Percentiles rank a stretch among this genome's conserved stretches.
phyloP scores from a whole-genome alignment of 2,113 vertebrate genomes.

The Heloderma charlesbogerti region DNA sequence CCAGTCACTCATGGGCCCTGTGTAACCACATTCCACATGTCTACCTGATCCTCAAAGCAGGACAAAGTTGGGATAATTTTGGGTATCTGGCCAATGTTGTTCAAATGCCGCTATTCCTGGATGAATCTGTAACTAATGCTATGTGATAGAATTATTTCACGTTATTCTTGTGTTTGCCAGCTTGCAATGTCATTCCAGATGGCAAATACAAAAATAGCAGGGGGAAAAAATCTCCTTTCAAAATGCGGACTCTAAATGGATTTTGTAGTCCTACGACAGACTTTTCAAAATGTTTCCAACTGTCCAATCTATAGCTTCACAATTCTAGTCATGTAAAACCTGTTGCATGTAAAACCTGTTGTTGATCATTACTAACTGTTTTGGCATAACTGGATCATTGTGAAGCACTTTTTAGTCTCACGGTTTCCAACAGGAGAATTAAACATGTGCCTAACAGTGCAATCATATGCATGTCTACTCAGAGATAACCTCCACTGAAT shows the following conservation, averaged over 20 bases:
- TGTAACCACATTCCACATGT: background rate
- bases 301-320: background rate
- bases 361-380: background rate
- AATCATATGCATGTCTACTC: background rate
- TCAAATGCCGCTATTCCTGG: conserved; percentile 57
- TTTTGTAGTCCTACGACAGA: conserved; percentile 54
- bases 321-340: conserved; percentile 42
- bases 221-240: conserved; percentile 51
- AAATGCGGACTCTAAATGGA: conserved; percentile 59
- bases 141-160: conserved; percentile 64
- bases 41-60: conserved; percentile 49
- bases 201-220: conserved; percentile 75
- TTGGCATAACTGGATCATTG: background rate
- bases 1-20: fast-evolving
- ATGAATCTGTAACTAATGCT: conserved; percentile 55
- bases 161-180: conserved; percentile 69
- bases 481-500: background rate
- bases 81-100: conserved; percentile 50
- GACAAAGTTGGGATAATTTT: conserved; percentile 61
- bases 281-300: conserved; percentile 42
- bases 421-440: background rate
- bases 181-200: conserved; percentile 76
- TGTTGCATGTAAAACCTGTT: conserved; percentile 37
- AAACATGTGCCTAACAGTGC: background rate
- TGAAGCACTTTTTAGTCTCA: background rate